phyloP scores from a whole-genome alignment of 2,113 vertebrate genomes.

The Carettochelys insculpta region DNA sequence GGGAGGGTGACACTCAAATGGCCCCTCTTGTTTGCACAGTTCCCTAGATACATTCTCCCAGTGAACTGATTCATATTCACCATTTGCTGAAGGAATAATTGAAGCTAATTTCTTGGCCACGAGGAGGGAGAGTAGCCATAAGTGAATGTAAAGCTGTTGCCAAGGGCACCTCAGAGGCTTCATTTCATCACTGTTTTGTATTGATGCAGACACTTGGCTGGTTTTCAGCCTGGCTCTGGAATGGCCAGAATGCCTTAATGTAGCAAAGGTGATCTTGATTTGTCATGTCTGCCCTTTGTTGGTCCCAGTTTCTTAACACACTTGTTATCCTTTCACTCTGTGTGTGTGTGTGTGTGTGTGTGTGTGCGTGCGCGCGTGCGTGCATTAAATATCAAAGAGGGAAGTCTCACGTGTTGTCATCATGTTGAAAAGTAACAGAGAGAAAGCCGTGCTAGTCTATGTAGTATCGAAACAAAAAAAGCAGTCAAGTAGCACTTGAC shows the following conservation, averaged over 20 bases:
- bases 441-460: too few species aligned
- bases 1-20: background rate
- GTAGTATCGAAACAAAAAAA: too few species aligned
- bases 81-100: background rate
- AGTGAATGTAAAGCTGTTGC: slow-evolving; percentile 12
- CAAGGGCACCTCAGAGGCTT: background rate
- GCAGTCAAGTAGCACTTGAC: too few species aligned
- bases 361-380: too few species aligned
- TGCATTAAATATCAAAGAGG: background rate
- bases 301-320: background rate
- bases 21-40: background rate
- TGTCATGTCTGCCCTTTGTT: background rate
- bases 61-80: background rate
- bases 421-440: too few species aligned
- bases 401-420: background rate
- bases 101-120: slow-evolving; percentile 37
- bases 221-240: background rate
- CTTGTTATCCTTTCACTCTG: background rate
- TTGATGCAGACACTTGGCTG: slow-evolving; percentile 43
- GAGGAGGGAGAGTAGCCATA: background rate
- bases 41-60: background rate
- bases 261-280: slow-evolving; percentile 18
- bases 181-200: background rate
- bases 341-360: too few species aligned
- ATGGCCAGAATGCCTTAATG: background rate